phyloP scores from a whole-genome alignment of 2,888 invertebrate species.

The Cyrtodaria siliqua region DNA sequence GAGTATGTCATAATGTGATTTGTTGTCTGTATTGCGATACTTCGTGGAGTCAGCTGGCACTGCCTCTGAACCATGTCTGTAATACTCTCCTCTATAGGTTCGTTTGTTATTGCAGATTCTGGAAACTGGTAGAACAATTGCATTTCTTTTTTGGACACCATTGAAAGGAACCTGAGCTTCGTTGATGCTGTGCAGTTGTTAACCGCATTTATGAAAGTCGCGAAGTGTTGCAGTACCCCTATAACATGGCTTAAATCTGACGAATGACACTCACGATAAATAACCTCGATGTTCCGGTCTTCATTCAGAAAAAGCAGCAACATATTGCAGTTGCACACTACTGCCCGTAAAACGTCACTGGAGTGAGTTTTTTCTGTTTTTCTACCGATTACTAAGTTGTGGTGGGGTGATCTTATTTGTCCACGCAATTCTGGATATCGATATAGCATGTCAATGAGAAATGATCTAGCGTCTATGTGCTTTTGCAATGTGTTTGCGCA shows the following conservation, averaged over 20 bases:
- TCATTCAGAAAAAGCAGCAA: constrained; percentile 58
- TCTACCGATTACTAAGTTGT: constrained; percentile 70
- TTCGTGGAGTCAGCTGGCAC: constrained; percentile 43
- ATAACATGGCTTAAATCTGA: constrained; percentile 64
- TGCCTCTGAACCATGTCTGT: constrained; percentile 51
- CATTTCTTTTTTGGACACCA: constrained; percentile 65
- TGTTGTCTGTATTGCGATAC: constrained; percentile 66
- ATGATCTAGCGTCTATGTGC: constrained; percentile 54
- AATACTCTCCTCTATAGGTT: constrained; percentile 12
- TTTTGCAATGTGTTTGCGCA: constrained; percentile 39
- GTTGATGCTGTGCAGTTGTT: constrained; percentile 3
- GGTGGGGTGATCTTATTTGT: constrained; percentile 62
- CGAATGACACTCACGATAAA: constrained; percentile 64
- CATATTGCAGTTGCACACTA: constrained; percentile 69
- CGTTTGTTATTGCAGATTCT: background rate
- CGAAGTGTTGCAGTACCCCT: constrained; percentile 68
- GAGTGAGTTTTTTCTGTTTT: background rate
- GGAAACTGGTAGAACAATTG: constrained; percentile 46
- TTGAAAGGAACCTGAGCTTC: constrained; percentile 47
- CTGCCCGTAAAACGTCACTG: constrained; percentile 9
- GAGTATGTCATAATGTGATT: constrained; percentile 50
- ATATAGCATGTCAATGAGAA: constrained; percentile 68
- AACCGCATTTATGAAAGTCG: constrained; percentile 65
- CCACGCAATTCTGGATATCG: constrained; percentile 67
- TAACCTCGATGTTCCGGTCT: constrained; percentile 46